phyloP scores from a whole-genome alignment of 1,140 invertebrate genomes.

The Dinoponera quadriceps region DNA sequence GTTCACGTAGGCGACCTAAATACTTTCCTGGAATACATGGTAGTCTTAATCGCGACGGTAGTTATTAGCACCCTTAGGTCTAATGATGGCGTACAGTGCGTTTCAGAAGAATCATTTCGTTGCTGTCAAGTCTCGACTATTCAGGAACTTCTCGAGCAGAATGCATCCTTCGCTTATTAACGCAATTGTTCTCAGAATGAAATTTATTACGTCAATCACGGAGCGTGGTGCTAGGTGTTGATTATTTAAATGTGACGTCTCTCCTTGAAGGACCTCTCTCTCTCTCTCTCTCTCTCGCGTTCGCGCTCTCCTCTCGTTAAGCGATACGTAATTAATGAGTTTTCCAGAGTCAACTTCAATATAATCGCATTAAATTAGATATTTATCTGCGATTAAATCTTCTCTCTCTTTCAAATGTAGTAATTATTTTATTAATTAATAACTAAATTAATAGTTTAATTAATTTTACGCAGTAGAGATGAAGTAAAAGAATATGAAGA shows the following conservation, averaged over 20 bases:
- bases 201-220: constrained; percentile 5
- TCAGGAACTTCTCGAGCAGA: not conserved
- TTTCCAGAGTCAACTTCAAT: not conserved
- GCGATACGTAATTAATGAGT: constrained; percentile 3
- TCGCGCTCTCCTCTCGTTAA: not conserved
- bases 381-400: not conserved
- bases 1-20: constrained; percentile 36
- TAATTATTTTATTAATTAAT: constrained; percentile 8
- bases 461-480: constrained; percentile 1
- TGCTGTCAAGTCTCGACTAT: constrained; percentile 14
- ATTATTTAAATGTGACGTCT: not conserved
- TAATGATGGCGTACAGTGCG: constrained; percentile 18
- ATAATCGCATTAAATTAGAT: constrained; percentile 7
- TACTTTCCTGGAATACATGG: constrained; percentile 47
- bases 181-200: not conserved
- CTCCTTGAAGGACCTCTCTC: too few species aligned
- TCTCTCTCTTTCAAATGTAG: not conserved
- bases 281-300: too few species aligned
- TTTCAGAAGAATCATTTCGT: constrained; percentile 30
- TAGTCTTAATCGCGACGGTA: constrained; percentile 28
- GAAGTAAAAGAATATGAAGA: not conserved
- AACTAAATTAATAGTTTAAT: not conserved
- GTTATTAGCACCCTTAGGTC: constrained; percentile 38
- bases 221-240: not conserved
- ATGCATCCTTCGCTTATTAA: not conserved